phyloP scores from a whole-genome alignment of 2,113 vertebrate species.

The Corythoichthys haematopterus region DNA sequence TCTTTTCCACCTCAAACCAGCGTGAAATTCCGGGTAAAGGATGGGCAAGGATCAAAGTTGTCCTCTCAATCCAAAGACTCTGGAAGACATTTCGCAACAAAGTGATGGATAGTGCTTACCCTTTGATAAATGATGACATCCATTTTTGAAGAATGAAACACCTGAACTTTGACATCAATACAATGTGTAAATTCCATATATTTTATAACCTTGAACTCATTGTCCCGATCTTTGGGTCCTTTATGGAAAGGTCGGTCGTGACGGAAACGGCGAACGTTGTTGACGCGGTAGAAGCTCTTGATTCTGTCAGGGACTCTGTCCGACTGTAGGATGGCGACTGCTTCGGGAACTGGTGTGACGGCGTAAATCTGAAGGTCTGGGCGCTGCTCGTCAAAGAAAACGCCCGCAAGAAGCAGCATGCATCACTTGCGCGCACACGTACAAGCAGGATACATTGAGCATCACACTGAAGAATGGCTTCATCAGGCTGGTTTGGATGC shows the following conservation, averaged over 20 bases:
- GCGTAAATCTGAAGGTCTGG: slow-evolving; percentile 87
- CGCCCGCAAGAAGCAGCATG: not conserved
- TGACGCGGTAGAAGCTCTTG: slow-evolving; percentile 97
- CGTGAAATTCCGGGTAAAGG: slow-evolving; percentile 93
- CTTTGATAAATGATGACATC: no score
- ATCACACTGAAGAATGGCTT: slow-evolving; percentile 89
- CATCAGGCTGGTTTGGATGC: slow-evolving; percentile 96
- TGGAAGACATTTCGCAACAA: slow-evolving; percentile 49
- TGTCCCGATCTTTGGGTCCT: slow-evolving; percentile 92
- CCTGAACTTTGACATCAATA: not conserved
- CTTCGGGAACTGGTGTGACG: slow-evolving; percentile 89
- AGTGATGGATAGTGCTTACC: no score
- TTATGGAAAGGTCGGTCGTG: slow-evolving; percentile 97
- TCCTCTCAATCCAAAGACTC: slow-evolving; percentile 98
- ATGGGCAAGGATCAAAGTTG: slow-evolving; percentile 90
- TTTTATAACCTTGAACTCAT: slow-evolving; percentile 88
- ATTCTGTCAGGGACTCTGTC: slow-evolving; percentile 92
- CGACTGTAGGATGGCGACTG: slow-evolving; percentile 84
- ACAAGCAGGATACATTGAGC: slow-evolving; percentile 91
- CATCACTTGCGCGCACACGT: not conserved
- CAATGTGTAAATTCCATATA: not conserved
- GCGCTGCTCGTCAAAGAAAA: slow-evolving; percentile 44
- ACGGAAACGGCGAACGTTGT: slow-evolving; percentile 93
- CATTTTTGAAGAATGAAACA: no score
- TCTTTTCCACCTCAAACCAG: slow-evolving; percentile 97